Evolutionary conservation across 2,888 invertebrate genomes (phyloP).

Genomic region (Lamproptera curius): DNA sequence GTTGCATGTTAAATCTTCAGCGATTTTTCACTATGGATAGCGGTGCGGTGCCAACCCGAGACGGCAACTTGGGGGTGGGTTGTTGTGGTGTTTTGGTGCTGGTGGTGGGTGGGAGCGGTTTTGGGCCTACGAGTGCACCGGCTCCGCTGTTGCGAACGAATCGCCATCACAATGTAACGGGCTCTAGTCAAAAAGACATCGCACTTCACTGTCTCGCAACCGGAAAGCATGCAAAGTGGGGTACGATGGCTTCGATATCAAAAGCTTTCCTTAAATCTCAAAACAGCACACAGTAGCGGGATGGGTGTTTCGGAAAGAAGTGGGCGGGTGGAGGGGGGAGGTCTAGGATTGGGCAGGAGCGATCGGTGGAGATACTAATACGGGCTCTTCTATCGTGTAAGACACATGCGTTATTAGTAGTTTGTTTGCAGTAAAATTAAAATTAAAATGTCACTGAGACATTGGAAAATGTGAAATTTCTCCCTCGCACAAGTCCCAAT

Average conservation of each 20-base stretch:
- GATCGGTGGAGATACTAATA: conserved; percentile 54
- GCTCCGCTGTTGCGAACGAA: conserved; percentile 44
- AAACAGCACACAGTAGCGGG: conserved; percentile 58
- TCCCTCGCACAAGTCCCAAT: conserved; percentile 67
- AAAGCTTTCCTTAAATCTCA: conserved; percentile 43
- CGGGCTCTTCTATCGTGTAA: conserved; percentile 47
- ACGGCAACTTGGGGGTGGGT: conserved; percentile 28
- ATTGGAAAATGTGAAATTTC: conserved; percentile 77
- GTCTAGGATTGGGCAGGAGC: neutral
- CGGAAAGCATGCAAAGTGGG: conserved; percentile 64
- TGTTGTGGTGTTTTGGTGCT: conserved; percentile 35
- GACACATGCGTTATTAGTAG: conserved; percentile 53
- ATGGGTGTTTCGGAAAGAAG: no score
- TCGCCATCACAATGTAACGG: conserved; percentile 55
- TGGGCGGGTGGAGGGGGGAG: neutral
- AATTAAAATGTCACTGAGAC: no score
- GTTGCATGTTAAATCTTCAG: conserved; percentile 58
- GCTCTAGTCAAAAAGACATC: conserved; percentile 69
- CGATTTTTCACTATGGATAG: conserved; percentile 71
- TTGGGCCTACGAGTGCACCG: no score
- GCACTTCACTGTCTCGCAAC: conserved; percentile 62
- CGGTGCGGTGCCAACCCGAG: conserved; percentile 47
- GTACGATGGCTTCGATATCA: conserved; percentile 39
- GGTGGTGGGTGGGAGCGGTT: no score
- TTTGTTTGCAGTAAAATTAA: conserved; percentile 35